Conservation (phyloP, 2,113 vertebrate genomes). For the Elgaria multicarinata region DNA sequence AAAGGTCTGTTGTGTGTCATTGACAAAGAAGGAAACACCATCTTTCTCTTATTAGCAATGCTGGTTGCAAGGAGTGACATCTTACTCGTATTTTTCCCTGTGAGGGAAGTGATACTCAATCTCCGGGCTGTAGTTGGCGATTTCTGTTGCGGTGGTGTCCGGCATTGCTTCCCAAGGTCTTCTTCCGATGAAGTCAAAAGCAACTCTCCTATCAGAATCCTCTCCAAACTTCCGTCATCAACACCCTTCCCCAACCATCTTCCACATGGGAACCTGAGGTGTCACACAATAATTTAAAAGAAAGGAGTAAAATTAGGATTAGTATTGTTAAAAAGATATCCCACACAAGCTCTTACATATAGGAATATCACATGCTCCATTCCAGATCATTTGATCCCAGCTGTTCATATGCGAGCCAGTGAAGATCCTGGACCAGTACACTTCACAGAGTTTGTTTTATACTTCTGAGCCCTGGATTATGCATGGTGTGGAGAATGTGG, state of each 20-base stretch:
- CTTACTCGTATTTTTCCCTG: slow-evolving; percentile 84
- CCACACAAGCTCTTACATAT: not conserved
- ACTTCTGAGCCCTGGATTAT: not conserved
- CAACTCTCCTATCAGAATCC: slow-evolving; percentile 92
- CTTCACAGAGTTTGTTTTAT: not conserved
- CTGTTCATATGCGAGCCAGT: not conserved
- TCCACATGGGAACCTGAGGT: slow-evolving; percentile 88
- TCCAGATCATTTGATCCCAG: not conserved
- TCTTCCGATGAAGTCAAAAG: slow-evolving; percentile 78
- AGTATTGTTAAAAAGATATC: not conserved
- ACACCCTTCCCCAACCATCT: slow-evolving; percentile 92
- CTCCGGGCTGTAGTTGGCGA: slow-evolving; percentile 85
- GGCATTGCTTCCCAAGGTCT: slow-evolving; percentile 83
- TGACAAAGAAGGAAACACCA: not conserved
- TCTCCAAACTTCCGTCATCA: slow-evolving; percentile 91
- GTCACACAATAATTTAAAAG: not conserved
- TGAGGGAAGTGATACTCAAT: slow-evolving; percentile 86
- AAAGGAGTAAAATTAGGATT: slow-evolving; percentile 55
- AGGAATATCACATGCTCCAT: not conserved
- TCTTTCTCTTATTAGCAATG: not conserved
- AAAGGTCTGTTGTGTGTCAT: not conserved
- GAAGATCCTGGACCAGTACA: not conserved
- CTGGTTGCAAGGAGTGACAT: not conserved
- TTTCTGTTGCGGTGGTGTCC: slow-evolving; percentile 88
- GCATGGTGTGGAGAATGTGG: no score